phyloP scores from a whole-genome alignment of 1,140 invertebrate species.

The Megathymus violae region DNA sequence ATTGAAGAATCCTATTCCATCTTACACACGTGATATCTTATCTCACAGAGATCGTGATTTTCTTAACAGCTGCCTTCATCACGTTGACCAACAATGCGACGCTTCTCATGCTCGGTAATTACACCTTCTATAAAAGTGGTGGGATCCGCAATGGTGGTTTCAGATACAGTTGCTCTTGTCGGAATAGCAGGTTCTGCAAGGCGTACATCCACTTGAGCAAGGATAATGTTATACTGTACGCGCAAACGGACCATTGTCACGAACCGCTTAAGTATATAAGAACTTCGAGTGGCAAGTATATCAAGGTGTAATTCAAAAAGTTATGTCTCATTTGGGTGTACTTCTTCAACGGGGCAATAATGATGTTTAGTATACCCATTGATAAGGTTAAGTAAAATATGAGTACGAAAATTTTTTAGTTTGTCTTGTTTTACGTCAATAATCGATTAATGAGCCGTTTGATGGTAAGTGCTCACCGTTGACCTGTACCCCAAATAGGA shows the following conservation, averaged over 20 bases:
- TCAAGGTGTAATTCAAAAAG: too few relatives aligned
- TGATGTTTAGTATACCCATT: too few relatives aligned
- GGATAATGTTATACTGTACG: slow-evolving; percentile 37
- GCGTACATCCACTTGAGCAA: slow-evolving; percentile 45
- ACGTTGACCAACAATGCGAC: slow-evolving; percentile 38
- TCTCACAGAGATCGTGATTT: slow-evolving; percentile 8
- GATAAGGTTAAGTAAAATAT: too few relatives aligned
- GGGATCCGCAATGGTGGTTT: slow-evolving; percentile 36
- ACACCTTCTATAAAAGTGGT: slow-evolving; percentile 51
- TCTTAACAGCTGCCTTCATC: slow-evolving; percentile 54
- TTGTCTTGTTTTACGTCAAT: too few relatives aligned
- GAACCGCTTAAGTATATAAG: slow-evolving; percentile 37
- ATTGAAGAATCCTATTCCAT: too few relatives aligned
- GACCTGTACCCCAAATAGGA: too few relatives aligned
- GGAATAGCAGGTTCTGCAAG: slow-evolving; percentile 41
- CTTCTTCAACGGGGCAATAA: too few relatives aligned
- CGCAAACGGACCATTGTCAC: slow-evolving; percentile 44
- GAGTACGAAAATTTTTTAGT: too few relatives aligned
- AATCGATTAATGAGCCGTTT: too few relatives aligned
- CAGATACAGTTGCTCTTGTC: slow-evolving; percentile 52
- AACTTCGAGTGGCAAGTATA: slow-evolving; percentile 36
- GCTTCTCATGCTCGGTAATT: slow-evolving; percentile 47
- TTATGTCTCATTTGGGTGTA: too few relatives aligned
- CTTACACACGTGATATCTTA: background rate
- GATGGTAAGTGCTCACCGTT: too few relatives aligned